Base-by-base conservation (phyloP, 2,797 vertebrate genomes). In the Darevskia nairensis region DNA sequence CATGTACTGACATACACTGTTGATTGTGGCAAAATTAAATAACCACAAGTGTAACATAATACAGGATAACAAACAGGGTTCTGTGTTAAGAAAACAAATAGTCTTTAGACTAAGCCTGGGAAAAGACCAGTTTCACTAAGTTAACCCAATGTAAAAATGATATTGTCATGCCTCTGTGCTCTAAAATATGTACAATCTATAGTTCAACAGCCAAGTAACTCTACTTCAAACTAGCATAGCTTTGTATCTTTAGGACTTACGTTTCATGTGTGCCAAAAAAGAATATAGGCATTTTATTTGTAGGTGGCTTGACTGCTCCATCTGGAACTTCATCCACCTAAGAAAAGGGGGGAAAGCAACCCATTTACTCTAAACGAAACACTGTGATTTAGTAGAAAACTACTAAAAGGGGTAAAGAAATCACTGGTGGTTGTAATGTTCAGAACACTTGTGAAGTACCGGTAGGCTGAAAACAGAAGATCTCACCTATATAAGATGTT, bases 201-300 rank as follows among this genome's bases (percentile, higher is more conserved):
- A 64, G 27, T 39, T 78, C 41, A 68, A 86, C 3, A 78, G 41
- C 7, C 15, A 66, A 68, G 9, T 9, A 55, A 3, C 10, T 61
- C 3, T 69, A 72, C 4, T 6, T 8, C 35, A n/a, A 76, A 76
- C 17, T 5, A 82, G 17, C 27, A 35, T n/a, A 35, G 50, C 10
- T 84, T 69, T 79, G 29, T 3, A 84, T 39, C 35, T 3, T 86
- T 75, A 95, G 39, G 23, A 98, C 98, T 97, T 95, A 99, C 99
- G 98, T 99, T 96, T 99, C 99, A 95, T 99, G 99, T 86, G 99
- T 99, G 91, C 99, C 99, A 95, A 99, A 99, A 97, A 99, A 99
- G 97, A 99, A 99, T 94, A 99, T 99, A 23, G 98, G 99, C 93
- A 98, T 98, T 96, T 99, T 99, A 96, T 99, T 97, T 35, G 98